These are phyloP conservation scores for Plumapathes pennacea DNA, from an alignment of 92 coral and sea anemone species.

Conservation along the genomic window DNA sequence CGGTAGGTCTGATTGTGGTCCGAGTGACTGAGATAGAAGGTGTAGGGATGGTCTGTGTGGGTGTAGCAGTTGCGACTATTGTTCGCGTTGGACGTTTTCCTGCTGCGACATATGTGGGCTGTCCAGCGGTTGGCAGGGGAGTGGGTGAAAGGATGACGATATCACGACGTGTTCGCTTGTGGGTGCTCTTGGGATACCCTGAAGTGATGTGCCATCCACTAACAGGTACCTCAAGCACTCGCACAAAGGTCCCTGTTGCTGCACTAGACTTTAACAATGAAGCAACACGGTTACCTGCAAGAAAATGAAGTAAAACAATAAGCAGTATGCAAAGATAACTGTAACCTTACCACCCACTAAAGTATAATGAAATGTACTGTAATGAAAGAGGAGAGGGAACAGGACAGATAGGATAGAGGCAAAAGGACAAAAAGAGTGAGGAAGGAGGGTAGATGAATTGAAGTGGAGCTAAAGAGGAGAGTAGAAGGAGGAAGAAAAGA, in stretches of 20 bases:
- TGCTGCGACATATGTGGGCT: conserved; percentile 10
- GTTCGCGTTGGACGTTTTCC: conserved; percentile 9
- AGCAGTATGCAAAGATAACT: no score
- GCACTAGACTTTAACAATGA: conserved; percentile 84
- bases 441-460: no score
- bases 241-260: conserved; percentile 74
- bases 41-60: conserved; percentile 50
- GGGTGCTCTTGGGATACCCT: conserved; percentile 75
- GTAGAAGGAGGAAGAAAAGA: no score
- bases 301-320: not conserved
- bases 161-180: conserved; percentile 83
- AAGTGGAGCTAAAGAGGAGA: no score
- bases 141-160: conserved; percentile 53
- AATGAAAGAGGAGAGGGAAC: no score
- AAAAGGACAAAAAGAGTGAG: no score
- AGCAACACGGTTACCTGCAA: conserved; percentile 72
- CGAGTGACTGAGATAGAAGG: conserved; percentile 47
- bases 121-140: conserved; percentile 47
- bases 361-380: no score
- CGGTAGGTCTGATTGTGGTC: conserved; percentile 31
- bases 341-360: no score
- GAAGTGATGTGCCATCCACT: conserved; percentile 92
- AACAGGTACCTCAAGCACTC: conserved; percentile 69
- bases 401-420: no score
- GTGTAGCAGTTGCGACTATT: conserved; percentile 50